These are phyloP conservation scores for Lasioglossum malachurum DNA, from an alignment of 2,888 invertebrate genomes.

Conservation along the genomic window DNA sequence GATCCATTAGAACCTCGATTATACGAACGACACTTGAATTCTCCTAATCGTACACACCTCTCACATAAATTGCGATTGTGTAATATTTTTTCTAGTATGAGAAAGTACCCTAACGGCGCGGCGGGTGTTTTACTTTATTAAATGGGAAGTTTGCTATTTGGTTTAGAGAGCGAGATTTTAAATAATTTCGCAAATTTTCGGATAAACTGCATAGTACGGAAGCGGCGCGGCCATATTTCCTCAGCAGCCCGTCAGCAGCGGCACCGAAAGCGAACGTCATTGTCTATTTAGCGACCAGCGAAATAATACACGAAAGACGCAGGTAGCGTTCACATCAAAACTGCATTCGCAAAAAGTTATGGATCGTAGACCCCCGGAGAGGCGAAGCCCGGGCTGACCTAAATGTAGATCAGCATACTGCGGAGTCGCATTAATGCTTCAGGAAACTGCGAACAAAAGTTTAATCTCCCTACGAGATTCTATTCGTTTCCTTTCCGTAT, in stretches of 20 bases:
- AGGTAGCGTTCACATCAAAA: conserved; percentile 10
- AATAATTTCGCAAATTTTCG: neutral
- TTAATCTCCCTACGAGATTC: conserved; percentile 19
- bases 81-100: neutral
- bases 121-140: neutral
- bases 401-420: conserved; percentile 10
- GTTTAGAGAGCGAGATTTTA: neutral
- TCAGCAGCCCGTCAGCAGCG: neutral
- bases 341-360: conserved; percentile 26
- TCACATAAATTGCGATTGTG: neutral
- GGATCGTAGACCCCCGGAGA: neutral
- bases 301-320: conserved; percentile 20
- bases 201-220: neutral
- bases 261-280: neutral
- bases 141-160: neutral
- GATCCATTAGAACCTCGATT: too few species aligned
- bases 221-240: neutral
- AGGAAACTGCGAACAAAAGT: conserved; percentile 24
- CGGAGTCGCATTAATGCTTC: conserved; percentile 22
- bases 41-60: neutral
- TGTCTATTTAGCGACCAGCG: conserved; percentile 16
- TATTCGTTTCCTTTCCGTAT: neutral
- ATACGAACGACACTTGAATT: neutral
- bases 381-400: conserved; percentile 9
- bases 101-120: neutral